Evolutionary conservation across 2,797 vertebrate species (phyloP), one percentile per base, ranked within the genome.

Genomic region (Hypotaenidia okinawae): DNA sequence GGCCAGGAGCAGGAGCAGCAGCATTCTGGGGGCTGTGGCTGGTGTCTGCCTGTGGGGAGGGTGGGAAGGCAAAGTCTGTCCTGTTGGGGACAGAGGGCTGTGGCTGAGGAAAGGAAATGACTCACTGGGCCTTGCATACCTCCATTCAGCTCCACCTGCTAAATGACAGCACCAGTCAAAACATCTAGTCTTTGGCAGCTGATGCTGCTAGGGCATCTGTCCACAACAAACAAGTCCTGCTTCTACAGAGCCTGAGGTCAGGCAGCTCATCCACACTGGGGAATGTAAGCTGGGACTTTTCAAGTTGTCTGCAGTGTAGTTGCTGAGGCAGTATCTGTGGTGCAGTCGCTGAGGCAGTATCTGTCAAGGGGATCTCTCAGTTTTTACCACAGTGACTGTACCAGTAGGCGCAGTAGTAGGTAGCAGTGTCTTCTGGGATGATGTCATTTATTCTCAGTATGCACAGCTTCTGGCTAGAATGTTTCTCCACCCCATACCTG

Each of bases 361-460:
- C 59, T 64, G 55, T 68, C 13, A 41, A 2, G 21, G 62, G 37
- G 58, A 49, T 54, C 9, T 28, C 39, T 16, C 21, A n/a, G 17
- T 64, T 51, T 16, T 10, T 39, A 39, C 39, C 39, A 76, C 1
- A 1, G 88, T 84, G 88, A 9, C 12, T 3, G 2, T 21, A 13
- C 93, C 95, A 97, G 47, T 7, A 30, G 15, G 90, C 92, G 35
- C 96, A 97, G 70, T 96, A 97, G 64, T 97, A 97, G 1, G 84
- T 97, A 75, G 78, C 95, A 66, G 93, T 7, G 8, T 96, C 80
- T 0, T 91, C 87, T 14, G 52, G n/a, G 28, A 18, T 24, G 8
- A 95, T 16, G 1, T 89, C 43, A 24, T 79, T 93, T 63, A 97
- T 96, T 39, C 78, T 86, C 58, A 97, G 90, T 24, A 32, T 4